Percentiles rank a stretch among this genome's conserved stretches.
Conservation (phyloP, 2,797 vertebrate species). For the Leptodactylus fallax region DNA sequence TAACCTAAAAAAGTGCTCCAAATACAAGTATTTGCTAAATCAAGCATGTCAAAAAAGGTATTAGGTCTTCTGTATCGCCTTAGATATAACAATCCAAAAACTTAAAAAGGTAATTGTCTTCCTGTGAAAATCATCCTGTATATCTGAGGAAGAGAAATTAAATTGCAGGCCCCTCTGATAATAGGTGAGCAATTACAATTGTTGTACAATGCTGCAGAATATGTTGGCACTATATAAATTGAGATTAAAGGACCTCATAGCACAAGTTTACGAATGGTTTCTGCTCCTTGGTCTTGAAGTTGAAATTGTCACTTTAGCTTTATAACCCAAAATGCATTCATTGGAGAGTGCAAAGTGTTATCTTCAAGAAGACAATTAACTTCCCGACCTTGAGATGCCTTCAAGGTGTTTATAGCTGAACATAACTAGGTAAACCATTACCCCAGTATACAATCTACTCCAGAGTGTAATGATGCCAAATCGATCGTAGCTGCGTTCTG, state of each 20-base stretch:
- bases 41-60: too few relatives aligned
- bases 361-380: conserved; percentile 4
- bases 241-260: too few relatives aligned
- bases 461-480: not conserved
- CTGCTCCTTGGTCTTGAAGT: not conserved
- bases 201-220: not conserved
- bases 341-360: not conserved
- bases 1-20: too few relatives aligned
- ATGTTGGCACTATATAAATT: not conserved
- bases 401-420: not conserved
- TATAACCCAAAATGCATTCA: not conserved
- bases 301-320: not conserved
- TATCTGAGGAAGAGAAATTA: too few relatives aligned
- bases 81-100: too few relatives aligned
- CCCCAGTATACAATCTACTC: not conserved
- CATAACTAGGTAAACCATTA: not conserved
- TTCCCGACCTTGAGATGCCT: not conserved
- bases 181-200: too few relatives aligned
- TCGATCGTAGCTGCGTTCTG: not conserved
- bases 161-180: too few relatives aligned
- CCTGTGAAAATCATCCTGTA: too few relatives aligned
- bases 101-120: too few relatives aligned
- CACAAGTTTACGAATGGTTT: too few relatives aligned
- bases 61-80: too few relatives aligned
- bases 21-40: too few relatives aligned